These are phyloP conservation scores for Catharus fuscescens DNA, from an alignment of 2,113 vertebrate species.

Conservation along the genomic window DNA sequence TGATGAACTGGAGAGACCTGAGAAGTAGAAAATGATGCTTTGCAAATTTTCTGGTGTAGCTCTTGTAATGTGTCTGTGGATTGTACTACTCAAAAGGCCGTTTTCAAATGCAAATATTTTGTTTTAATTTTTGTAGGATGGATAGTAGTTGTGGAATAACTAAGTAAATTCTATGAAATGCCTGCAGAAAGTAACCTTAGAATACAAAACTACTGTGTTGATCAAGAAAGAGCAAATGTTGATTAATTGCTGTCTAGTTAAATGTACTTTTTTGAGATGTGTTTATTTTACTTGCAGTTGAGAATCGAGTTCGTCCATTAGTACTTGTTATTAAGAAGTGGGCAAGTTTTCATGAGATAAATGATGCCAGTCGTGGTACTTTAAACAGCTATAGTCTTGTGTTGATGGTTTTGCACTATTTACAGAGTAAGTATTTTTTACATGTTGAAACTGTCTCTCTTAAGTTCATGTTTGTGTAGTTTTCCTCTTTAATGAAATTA, in stretches of 20 bases:
- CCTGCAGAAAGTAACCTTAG: background rate
- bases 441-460: background rate
- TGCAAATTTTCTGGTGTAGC: background rate
- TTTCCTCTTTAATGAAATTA: background rate
- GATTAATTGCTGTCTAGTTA: background rate
- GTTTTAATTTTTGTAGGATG: background rate
- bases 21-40: background rate
- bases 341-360: constrained; percentile 89
- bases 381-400: constrained; percentile 95
- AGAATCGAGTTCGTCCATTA: constrained; percentile 90
- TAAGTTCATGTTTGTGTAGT: background rate
- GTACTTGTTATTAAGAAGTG: constrained; percentile 94
- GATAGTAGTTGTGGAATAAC: background rate
- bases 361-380: constrained; percentile 96
- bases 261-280: constrained; percentile 5
- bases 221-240: background rate
- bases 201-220: background rate
- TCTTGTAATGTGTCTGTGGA: background rate
- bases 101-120: background rate
- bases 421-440: constrained; percentile 90
- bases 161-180: background rate
- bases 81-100: background rate
- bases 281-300: constrained; percentile 82
- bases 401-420: constrained; percentile 96
- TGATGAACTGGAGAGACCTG: background rate